Base-by-base conservation (phyloP, 2,888 invertebrate genomes). In the Lasioglossum calceatum region DNA sequence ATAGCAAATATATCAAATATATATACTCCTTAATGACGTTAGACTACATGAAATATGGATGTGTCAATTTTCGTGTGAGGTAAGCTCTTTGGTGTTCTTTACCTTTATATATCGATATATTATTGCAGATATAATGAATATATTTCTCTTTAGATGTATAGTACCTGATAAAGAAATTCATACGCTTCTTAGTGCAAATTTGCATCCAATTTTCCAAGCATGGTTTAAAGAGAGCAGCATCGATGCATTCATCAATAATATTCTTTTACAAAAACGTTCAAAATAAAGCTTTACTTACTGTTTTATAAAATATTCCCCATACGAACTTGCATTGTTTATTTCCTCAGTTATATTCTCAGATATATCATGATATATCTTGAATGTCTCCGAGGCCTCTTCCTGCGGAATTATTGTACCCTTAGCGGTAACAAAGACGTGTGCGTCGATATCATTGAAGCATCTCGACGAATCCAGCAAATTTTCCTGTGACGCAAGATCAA, bases 401-500 rank as follows among this genome's bases (percentile, higher is more conserved):
- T 94, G 91, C 0, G 95, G 83, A 19, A 96, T 70, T n/a, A 95
- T 88, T 82, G 95, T 94, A 32, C 95, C 95, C 32, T 88, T 87
- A 8, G 93, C 86, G 27, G 92, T 91, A 8, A 92, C 92, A 90
- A 95, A 95, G 32, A 90, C 85, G 73, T 93, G 93, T 71, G 89
- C 91, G 10, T 78, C 85, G 44, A 84, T 83, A 78, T 93, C 86
- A 44, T 92, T 79, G 7, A 93, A 81, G 72, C 85, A 84, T 61
- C 80, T 82, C 0, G 92, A 93, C 10, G 93, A 92, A 42, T 89
- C 95, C 4, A 96, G 91, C 23, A 96, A 95, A 87, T 96, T 95
- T 0, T 93, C 82, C 3, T 92, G 90, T 1, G 88, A 89, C 0
- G 96, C 97, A 75, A 97, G 92, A 70, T 96, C 95, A 91, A 96